Conservation (phyloP, 2,797 vertebrate species). For the Picus viridis region DNA sequence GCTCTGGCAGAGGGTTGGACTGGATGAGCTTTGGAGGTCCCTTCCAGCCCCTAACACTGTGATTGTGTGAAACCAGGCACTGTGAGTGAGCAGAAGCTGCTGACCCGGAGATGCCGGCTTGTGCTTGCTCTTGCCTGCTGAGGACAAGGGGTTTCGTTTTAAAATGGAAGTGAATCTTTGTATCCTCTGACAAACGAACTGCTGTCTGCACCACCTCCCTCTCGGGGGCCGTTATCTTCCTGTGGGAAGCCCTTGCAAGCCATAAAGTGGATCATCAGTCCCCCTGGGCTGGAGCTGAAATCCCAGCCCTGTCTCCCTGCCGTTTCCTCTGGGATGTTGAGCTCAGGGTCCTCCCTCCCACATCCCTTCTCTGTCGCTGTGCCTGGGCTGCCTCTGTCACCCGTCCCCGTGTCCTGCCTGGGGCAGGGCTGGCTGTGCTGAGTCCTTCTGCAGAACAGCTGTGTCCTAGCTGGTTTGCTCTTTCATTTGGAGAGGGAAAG, state of each 20-base stretch:
- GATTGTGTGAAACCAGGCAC: neutral
- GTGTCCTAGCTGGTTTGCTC: neutral
- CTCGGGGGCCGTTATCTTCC: conserved; percentile 52
- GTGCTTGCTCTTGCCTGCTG: neutral
- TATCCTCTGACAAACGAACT: conserved; percentile 25
- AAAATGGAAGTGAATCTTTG: neutral
- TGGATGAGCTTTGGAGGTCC: too few species aligned
- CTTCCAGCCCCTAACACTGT: too few species aligned
- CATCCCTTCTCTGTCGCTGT: neutral
- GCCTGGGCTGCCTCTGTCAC: neutral
- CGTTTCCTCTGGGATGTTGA: neutral
- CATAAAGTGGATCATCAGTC: conserved; percentile 64
- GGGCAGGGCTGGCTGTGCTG: neutral
- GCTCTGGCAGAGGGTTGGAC: too few species aligned
- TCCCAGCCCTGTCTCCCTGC: neutral
- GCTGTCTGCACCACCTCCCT: conserved; percentile 39
- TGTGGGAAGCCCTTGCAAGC: conserved; percentile 54
- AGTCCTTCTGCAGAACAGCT: rapidly evolving
- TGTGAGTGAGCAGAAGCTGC: neutral
- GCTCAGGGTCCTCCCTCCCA: neutral
- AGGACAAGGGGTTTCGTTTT: neutral
- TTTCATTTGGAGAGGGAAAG: neutral
- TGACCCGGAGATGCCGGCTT: neutral
- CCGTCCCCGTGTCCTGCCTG: rapidly evolving
- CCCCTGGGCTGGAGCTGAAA: neutral